Conservation (phyloP, 2,888 invertebrate genomes). For the Microdon myrmicae region DNA sequence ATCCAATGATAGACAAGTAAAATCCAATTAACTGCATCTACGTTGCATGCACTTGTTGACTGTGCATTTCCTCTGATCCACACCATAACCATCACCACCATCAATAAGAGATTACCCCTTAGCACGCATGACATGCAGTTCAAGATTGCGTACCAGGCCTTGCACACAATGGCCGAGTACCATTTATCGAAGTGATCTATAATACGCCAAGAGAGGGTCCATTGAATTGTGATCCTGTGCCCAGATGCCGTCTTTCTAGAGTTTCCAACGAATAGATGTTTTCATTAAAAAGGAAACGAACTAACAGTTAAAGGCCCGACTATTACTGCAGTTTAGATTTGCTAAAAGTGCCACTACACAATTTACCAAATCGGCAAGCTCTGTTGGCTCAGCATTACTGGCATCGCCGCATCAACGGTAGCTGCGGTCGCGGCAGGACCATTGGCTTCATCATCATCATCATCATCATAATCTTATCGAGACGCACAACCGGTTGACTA, state of each 20-base stretch:
- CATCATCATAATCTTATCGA: conserved; percentile 16
- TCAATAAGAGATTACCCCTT: conserved; percentile 55
- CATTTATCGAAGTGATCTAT: conserved; percentile 52
- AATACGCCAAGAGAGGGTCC: conserved; percentile 48
- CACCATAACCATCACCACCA: conserved; percentile 28
- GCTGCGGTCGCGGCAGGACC: not conserved
- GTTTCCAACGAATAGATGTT: conserved; percentile 53
- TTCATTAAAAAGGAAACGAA: conserved; percentile 54
- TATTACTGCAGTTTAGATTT: conserved; percentile 55
- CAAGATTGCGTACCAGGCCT: conserved; percentile 40
- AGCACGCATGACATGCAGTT: conserved; percentile 49
- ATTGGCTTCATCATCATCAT: not conserved
- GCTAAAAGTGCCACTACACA: conserved; percentile 53
- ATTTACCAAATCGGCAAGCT: conserved; percentile 40
- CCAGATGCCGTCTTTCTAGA: conserved; percentile 29
- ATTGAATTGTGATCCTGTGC: conserved; percentile 42
- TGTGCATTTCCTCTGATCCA: conserved; percentile 25
- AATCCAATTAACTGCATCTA: conserved; percentile 65
- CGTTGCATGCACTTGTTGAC: conserved; percentile 53
- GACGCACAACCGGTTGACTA: conserved; percentile 22
- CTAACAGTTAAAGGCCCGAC: conserved; percentile 51
- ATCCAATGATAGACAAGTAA: conserved; percentile 58
- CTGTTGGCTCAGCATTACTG: conserved; percentile 6
- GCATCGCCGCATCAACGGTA: conserved; percentile 3
- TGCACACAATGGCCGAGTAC: conserved; percentile 39